Percentiles rank a stretch among this genome's conserved stretches.
These are phyloP conservation scores for Lutjanus erythropterus DNA, from an alignment of 2,113 vertebrate genomes.

Conservation along the genomic window DNA sequence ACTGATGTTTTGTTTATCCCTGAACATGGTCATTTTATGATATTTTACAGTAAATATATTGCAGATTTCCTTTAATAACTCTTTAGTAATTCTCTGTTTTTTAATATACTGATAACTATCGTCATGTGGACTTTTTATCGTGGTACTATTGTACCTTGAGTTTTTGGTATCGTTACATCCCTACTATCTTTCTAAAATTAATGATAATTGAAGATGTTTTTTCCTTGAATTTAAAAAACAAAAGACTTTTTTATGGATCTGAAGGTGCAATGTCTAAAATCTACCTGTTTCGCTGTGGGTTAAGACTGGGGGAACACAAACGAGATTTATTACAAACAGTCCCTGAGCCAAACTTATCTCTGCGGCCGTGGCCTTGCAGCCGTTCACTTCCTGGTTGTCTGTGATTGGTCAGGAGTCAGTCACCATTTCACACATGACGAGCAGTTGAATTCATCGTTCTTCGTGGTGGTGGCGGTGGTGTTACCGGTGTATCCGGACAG, in stretches of 20 bases:
- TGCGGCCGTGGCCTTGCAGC: not conserved
- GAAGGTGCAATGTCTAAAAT: not conserved
- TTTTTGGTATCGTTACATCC: too few relatives aligned
- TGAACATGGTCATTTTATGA: too few relatives aligned
- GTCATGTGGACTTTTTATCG: too few relatives aligned
- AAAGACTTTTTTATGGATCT: not conserved
- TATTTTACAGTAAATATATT: too few relatives aligned
- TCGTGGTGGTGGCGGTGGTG: too few relatives aligned
- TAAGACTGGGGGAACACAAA: not conserved
- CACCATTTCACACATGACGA: slow-evolving; percentile 65
- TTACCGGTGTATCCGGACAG: slow-evolving; percentile 74
- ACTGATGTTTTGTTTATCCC: too few relatives aligned
- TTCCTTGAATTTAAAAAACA: not conserved
- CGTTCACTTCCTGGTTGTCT: slow-evolving; percentile 14
- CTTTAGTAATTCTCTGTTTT: too few relatives aligned
- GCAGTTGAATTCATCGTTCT: slow-evolving; percentile 62
- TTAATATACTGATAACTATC: too few relatives aligned
- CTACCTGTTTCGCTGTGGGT: not conserved
- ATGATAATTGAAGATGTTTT: not conserved
- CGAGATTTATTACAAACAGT: not conserved
- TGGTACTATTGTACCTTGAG: too few relatives aligned
- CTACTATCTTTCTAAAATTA: not conserved
- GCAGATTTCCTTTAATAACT: too few relatives aligned
- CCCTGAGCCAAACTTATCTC: slow-evolving; percentile 21
- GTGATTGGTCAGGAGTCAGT: slow-evolving; percentile 35